A percentile compares a stretch with the other conserved stretches of the same genome.
Conservation (phyloP, 2,797 vertebrate genomes). For the Caiman crocodilus region DNA sequence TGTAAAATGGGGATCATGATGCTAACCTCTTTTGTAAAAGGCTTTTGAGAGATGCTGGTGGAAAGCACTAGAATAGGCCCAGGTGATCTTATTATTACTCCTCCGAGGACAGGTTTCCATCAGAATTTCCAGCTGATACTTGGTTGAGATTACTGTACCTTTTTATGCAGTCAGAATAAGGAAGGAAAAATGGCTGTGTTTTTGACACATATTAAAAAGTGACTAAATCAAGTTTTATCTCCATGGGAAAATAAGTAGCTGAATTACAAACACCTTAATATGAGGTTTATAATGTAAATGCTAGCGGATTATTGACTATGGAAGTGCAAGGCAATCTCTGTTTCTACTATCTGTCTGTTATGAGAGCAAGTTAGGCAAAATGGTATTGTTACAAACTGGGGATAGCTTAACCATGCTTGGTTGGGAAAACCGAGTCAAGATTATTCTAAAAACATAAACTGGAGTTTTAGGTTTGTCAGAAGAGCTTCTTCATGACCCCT, state of each 20-base stretch:
- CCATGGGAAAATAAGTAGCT: slow-evolving; percentile 24
- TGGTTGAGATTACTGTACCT: not conserved
- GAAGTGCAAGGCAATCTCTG: slow-evolving; percentile 30
- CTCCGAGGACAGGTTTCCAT: not conserved
- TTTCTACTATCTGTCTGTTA: not conserved
- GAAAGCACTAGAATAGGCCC: not conserved
- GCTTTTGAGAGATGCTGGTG: slow-evolving; percentile 19
- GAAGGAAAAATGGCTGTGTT: not conserved
- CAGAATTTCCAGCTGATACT: not conserved
- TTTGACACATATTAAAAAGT: not conserved
- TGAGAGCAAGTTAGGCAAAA: not conserved
- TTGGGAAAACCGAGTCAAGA: slow-evolving; percentile 18
- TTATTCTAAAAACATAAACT: slow-evolving; percentile 3
- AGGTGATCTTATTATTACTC: not conserved
- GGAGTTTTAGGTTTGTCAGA: not conserved
- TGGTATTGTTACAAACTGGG: not conserved
- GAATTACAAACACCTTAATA: slow-evolving; percentile 33
- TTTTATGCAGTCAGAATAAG: slow-evolving; percentile 1
- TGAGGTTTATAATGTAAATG: slow-evolving; percentile 10
- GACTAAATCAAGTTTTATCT: slow-evolving; percentile 33
- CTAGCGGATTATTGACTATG: not conserved
- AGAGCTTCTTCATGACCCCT: not conserved
- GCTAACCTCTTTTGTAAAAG: slow-evolving; percentile 55
- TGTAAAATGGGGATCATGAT: slow-evolving; percentile 64
- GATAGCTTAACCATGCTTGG: not conserved